Evolutionary conservation across 2,888 invertebrate species (phyloP), one percentile per base, ranked within the genome.

Genomic region (Busseola fusca): DNA sequence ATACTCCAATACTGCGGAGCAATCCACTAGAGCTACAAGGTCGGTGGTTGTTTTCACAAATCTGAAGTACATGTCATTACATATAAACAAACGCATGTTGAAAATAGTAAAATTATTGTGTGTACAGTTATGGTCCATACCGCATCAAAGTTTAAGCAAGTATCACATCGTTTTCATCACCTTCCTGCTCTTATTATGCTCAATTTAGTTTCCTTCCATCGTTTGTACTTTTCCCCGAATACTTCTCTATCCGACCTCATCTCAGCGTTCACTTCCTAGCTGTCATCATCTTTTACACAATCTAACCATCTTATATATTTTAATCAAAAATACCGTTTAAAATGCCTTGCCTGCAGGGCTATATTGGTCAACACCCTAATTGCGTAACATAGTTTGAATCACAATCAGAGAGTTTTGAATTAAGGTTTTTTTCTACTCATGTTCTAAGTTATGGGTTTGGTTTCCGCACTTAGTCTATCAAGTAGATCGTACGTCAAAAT

Each of bases 321-420:
- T 3, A 54, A 18, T 27, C 0, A 30, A 30, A 30, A 58, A 21
- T 16, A 18, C n/a, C n/a, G 25, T 30, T 14, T 48, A 48, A 16
- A 50, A 48, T 21, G 10, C 59, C 42, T 71, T 52, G 62, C 40
- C 52, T 52, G 25, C 34, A 58, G 27, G 48, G 52, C 57, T 63
- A 30, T n/a, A 63, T 48, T 42, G 21, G 34, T 64, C 21, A 56
- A 14, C 14, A 25, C 6, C 52, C 25, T 54, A 27, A 27, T 27
- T 16, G 52, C 25, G 14, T 27, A 27, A 14, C 52, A n/a, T 3
- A 16, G 25, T 25, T 27, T 54, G 25, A 25, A 25, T 54, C 16
- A 54, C 25, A 54, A 25, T 52, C n/a, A 12, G 50, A 52, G 12
- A n/a, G 25, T 25, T 52, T 50, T 25, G 25, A 18, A 48, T 3